phyloP scores from a whole-genome alignment of 2,797 vertebrate species.

The Rousettus madagascariensis region DNA sequence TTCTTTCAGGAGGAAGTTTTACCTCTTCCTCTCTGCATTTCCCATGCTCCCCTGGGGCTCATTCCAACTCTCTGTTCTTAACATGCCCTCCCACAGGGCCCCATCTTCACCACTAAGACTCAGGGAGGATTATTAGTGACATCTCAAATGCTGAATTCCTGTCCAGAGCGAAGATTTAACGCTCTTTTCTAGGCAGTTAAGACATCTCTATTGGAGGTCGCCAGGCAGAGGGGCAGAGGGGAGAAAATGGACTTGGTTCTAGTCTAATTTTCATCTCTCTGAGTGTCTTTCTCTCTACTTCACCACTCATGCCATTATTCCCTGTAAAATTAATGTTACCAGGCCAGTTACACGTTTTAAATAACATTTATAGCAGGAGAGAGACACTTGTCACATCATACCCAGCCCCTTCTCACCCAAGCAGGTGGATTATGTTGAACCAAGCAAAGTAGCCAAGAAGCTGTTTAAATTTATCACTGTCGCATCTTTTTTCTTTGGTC shows the following conservation, averaged over 20 bases:
- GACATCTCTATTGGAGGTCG: neutral
- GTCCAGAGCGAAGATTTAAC: neutral
- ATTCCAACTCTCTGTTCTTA: constrained; percentile 37
- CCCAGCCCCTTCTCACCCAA: neutral
- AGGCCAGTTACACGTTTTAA: neutral
- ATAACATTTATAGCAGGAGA: neutral
- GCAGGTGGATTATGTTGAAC: neutral
- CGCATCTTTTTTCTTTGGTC: neutral
- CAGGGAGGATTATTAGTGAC: constrained; percentile 58
- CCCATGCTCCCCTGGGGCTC: constrained; percentile 40
- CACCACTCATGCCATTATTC: neutral
- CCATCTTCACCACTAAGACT: constrained; percentile 51
- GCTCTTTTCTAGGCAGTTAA: neutral
- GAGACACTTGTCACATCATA: neutral
- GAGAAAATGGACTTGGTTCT: neutral
- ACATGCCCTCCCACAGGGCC: neutral
- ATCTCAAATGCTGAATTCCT: constrained; percentile 63
- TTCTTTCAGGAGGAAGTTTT: neutral
- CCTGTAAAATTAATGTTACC: neutral
- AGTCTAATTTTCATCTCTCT: neutral
- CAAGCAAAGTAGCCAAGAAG: neutral
- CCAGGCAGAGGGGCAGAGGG: neutral
- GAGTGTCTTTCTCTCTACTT: no score
- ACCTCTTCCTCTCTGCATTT: neutral
- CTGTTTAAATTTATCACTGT: neutral